These are phyloP conservation scores for Leptinotarsa juncta DNA, from an alignment of 2,888 invertebrate species.

Conservation along the genomic window DNA sequence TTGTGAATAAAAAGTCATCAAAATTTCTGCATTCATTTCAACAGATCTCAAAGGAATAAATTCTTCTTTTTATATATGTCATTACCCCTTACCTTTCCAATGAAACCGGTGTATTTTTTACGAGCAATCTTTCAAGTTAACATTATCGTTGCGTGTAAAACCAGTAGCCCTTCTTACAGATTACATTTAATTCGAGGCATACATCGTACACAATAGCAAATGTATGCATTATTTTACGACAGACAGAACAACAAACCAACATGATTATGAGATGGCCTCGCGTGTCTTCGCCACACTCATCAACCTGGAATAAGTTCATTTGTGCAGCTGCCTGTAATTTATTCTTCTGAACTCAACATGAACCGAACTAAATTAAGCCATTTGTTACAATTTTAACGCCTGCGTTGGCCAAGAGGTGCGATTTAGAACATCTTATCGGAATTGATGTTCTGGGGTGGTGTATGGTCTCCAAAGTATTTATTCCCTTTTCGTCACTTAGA, in stretches of 20 bases:
- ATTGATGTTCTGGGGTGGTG: constrained; percentile 14
- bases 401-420: constrained; percentile 22
- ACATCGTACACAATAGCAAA: background rate
- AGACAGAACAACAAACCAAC: constrained; percentile 18
- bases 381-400: constrained; percentile 28
- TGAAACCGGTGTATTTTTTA: background rate
- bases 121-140: background rate
- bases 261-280: constrained; percentile 27
- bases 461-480: constrained; percentile 14
- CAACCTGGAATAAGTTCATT: constrained; percentile 25
- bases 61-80: too few relatives aligned
- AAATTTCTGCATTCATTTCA: too few relatives aligned
- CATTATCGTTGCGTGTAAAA: background rate
- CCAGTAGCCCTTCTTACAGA: background rate
- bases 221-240: background rate
- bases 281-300: constrained; percentile 22
- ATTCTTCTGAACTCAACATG: constrained; percentile 25
- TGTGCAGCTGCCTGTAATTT: constrained; percentile 23
- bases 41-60: too few relatives aligned
- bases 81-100: too few relatives aligned
- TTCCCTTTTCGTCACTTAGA: constrained; percentile 5
- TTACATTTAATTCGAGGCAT: background rate
- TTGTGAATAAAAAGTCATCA: too few relatives aligned
- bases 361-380: constrained; percentile 28
- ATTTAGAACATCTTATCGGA: constrained; percentile 20